Conservation (phyloP, 2,888 invertebrate species). For the Coenonympha glycerion region DNA sequence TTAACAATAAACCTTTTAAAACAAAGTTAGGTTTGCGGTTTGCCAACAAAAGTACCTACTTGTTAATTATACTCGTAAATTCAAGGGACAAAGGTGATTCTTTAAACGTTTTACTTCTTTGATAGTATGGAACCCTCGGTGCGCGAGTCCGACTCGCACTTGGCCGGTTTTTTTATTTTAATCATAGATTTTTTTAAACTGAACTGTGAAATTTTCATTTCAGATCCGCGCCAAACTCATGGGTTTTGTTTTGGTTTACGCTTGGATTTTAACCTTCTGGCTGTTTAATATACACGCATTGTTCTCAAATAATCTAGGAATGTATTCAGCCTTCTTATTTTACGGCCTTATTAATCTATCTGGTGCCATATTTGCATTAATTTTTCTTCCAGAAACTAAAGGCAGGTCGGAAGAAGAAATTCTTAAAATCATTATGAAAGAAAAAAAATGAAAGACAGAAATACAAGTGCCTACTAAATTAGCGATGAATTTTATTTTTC, state of each 20-base stretch:
- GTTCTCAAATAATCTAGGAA: constrained; percentile 39
- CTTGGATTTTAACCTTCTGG: constrained; percentile 38
- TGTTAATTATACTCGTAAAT: too few species aligned
- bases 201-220: constrained; percentile 18
- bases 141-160: too few species aligned
- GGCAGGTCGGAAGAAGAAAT: constrained; percentile 52
- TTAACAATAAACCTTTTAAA: too few species aligned
- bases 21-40: too few species aligned
- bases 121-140: too few species aligned
- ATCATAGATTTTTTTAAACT: too few species aligned
- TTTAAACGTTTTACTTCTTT: too few species aligned
- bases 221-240: constrained; percentile 48
- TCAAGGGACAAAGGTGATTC: too few species aligned
- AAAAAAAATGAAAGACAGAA: constrained; percentile 20
- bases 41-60: too few species aligned
- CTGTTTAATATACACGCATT: constrained; percentile 35
- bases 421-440: constrained; percentile 17
- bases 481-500: too few species aligned
- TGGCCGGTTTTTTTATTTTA: too few species aligned
- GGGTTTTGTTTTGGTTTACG: constrained; percentile 37
- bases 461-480: too few species aligned
- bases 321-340: constrained; percentile 46
- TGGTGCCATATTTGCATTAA: constrained; percentile 41
- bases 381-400: constrained; percentile 58
- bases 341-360: constrained; percentile 46